Evolutionary conservation across 2,888 invertebrate genomes (phyloP).

Genomic region (Drosophila sordidapex): DNA sequence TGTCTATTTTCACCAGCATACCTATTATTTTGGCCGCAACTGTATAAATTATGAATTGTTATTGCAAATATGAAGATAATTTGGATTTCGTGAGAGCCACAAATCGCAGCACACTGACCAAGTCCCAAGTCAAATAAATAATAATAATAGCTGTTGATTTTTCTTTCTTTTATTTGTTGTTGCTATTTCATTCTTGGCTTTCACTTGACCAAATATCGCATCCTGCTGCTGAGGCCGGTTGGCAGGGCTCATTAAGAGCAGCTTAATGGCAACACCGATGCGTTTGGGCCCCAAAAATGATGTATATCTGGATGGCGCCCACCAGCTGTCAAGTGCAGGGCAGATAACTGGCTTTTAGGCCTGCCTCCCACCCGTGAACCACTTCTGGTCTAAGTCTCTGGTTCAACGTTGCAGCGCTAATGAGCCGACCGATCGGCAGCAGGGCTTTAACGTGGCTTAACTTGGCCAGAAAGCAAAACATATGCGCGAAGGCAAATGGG

Average conservation of each 20-base stretch:
- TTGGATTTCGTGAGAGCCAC: slow-evolving; percentile 55
- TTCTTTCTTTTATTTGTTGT: neutral
- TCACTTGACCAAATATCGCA: slow-evolving; percentile 33
- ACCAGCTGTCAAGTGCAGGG: slow-evolving; percentile 44
- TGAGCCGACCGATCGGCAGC: slow-evolving; percentile 31
- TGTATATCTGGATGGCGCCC: slow-evolving; percentile 50
- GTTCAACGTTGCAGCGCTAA: slow-evolving; percentile 42
- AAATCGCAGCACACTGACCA: slow-evolving; percentile 60
- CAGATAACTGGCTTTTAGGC: slow-evolving; percentile 55
- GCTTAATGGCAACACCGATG: slow-evolving; percentile 6
- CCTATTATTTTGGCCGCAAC: neutral
- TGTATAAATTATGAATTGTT: slow-evolving; percentile 12
- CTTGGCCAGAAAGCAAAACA: neutral
- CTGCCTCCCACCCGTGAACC: slow-evolving; percentile 2
- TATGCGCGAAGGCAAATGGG: slow-evolving; percentile 47
- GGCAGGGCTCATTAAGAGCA: slow-evolving; percentile 46
- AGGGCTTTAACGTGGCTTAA: neutral
- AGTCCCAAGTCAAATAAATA: slow-evolving; percentile 50
- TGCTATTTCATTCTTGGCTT: slow-evolving; percentile 33
- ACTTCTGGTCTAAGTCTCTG: slow-evolving; percentile 43
- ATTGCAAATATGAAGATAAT: slow-evolving; percentile 41
- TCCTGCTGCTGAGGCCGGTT: slow-evolving; percentile 10
- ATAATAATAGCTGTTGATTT: slow-evolving; percentile 14
- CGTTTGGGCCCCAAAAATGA: slow-evolving; percentile 35
- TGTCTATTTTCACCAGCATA: neutral